Base-by-base conservation (phyloP, 2,113 vertebrate species). In the Natator depressus region DNA sequence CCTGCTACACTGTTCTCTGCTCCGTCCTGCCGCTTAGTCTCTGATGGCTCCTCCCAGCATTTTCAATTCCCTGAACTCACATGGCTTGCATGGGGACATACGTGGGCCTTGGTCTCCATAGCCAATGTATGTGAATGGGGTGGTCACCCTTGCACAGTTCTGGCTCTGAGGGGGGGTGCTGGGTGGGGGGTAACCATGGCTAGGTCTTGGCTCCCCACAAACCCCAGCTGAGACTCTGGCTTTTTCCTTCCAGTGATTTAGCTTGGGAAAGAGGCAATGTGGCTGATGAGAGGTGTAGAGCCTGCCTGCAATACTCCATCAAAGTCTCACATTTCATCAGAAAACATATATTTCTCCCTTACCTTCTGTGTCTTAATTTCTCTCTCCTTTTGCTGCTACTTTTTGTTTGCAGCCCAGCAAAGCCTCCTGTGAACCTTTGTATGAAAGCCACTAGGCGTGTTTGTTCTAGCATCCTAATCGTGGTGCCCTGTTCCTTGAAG, bases 351-450 rank as follows among this genome's bases (percentile, higher is more conserved):
- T 87, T 93, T 90, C 91, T 92, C 82, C 51, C 86, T 53, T 50
- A 53, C 29, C 6, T 92, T 78, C 89, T 31, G 35, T 57, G 11
- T 82, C 65, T 22, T 38, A 38, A 72, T 38, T 89, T 84, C 84
- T 84, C 91, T 55, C 27, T 42, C 87, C 87, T 94, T 85, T 55
- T 82, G n/a, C 62, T 92, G 20, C 25, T 94, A 46, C 84, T 90
- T 93, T 89, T 35, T 78, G 22, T 87, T 55, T 54, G 87, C 51
- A 94, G 82, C n/a, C 8, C 38, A 88, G n/a, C 22, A 84, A 94
- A 89, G 82, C 93, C 50, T 27, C 87, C 95, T 79, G 57, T 9
- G 1, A 0, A 89, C 59, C 31, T 55, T 80, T 85, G 10, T 90
- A 72, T 62, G 51, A 90, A 88, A 84, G 86, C 55, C 53, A 87